Evolutionary conservation across 2,797 vertebrate genomes (phyloP).

Genomic region (Sebastes aleutianus): DNA sequence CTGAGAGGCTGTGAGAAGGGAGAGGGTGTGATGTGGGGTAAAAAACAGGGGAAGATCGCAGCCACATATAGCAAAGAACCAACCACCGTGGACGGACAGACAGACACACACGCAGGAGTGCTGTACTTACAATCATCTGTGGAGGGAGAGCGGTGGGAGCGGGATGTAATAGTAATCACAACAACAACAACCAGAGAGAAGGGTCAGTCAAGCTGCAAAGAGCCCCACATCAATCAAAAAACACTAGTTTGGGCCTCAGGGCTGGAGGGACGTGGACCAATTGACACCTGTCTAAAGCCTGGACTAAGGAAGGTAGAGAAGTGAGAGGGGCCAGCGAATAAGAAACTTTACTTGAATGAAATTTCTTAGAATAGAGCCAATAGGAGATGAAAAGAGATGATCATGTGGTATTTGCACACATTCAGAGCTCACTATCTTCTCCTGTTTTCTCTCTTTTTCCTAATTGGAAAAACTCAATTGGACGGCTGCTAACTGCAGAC

Average conservation of each 20-base stretch:
- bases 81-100: conserved; percentile 87
- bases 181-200: conserved; percentile 90
- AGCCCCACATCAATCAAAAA: conserved; percentile 84
- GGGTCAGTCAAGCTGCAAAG: conserved; percentile 87
- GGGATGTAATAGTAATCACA: conserved; percentile 85
- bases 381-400: not conserved
- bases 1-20: conserved; percentile 37
- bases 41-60: conserved; percentile 76
- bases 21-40: conserved; percentile 55
- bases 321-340: not conserved
- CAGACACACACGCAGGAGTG: conserved; percentile 90
- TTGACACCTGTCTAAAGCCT: conserved; percentile 30
- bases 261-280: conserved; percentile 33
- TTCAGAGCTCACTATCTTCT: not conserved
- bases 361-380: not conserved
- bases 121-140: conserved; percentile 99
- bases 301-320: conserved; percentile 6
- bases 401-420: not conserved
- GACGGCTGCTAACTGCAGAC: not conserved
- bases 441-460: not conserved
- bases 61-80: conserved; percentile 87
- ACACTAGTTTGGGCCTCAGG: conserved; percentile 57
- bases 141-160: conserved; percentile 86
- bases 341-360: not conserved
- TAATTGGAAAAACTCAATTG: not conserved